These are phyloP conservation scores for Paracentrotus lividus DNA, from an alignment of 53 echinoderm and acorn worm species.

Conservation along the genomic window DNA sequence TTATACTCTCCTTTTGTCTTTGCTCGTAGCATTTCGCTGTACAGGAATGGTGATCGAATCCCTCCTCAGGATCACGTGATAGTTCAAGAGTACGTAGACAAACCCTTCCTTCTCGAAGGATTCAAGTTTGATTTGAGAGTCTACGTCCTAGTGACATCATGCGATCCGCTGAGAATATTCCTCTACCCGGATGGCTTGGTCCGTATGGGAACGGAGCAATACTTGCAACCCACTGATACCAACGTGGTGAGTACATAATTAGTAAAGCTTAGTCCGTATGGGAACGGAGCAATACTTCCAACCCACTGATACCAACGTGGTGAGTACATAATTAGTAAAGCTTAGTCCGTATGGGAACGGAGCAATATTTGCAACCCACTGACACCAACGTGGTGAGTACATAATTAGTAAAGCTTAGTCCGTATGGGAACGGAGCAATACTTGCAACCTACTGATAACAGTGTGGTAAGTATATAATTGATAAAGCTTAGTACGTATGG, in stretches of 20 bases:
- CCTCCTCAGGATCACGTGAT: slow-evolving; percentile 92
- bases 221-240: slow-evolving; percentile 81
- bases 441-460: not conserved
- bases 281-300: not conserved
- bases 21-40: slow-evolving; percentile 83
- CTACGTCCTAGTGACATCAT: slow-evolving; percentile 95
- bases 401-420: not conserved
- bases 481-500: not conserved
- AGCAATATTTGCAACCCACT: slow-evolving; percentile 82
- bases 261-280: not conserved
- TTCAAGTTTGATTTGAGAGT: slow-evolving; percentile 99
- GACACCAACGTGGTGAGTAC: slow-evolving; percentile 93
- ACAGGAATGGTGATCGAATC: slow-evolving; percentile 89
- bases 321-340: slow-evolving; percentile 74
- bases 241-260: slow-evolving; percentile 85
- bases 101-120: slow-evolving; percentile 94
- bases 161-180: slow-evolving; percentile 94
- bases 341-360: slow-evolving; percentile 91
- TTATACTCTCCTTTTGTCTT: too few relatives aligned
- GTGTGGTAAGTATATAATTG: not conserved
- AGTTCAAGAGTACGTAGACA: slow-evolving; percentile 97
- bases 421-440: too few relatives aligned
- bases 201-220: slow-evolving; percentile 91
- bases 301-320: not conserved
- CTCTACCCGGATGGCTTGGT: slow-evolving; percentile 97